phyloP scores from a whole-genome alignment of 2,113 vertebrate species.

The Ammospiza caudacuta region DNA sequence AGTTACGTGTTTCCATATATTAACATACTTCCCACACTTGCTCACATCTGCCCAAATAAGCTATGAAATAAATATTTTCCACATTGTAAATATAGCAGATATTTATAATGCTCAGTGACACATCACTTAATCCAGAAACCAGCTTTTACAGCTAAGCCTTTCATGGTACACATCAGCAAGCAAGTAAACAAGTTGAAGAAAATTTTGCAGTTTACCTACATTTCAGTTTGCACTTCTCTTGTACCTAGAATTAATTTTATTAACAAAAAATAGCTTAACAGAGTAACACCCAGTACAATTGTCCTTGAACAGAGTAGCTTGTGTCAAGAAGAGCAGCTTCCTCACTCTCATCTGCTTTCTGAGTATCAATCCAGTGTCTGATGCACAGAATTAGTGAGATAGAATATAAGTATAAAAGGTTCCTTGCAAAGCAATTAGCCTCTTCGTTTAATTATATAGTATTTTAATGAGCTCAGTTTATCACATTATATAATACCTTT shows the following conservation, averaged over 20 bases:
- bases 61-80: constrained; percentile 71
- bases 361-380: accelerated
- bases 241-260: not conserved
- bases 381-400: not conserved
- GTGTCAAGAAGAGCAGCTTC: not conserved
- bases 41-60: constrained; percentile 67
- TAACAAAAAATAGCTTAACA: not conserved
- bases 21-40: constrained; percentile 61
- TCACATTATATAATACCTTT: not conserved
- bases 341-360: not conserved
- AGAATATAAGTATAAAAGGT: not conserved
- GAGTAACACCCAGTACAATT: not conserved
- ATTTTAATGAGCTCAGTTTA: not conserved
- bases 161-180: not conserved
- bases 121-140: constrained; percentile 52
- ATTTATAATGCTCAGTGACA: constrained; percentile 39
- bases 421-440: not conserved
- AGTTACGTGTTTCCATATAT: constrained; percentile 58
- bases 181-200: constrained; percentile 32
- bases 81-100: constrained; percentile 66
- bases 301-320: not conserved
- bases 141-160: constrained; percentile 41
- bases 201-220: not conserved
- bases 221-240: not conserved
- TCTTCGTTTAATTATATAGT: not conserved